Conservation (phyloP, 2,113 vertebrate genomes). For the Excalfactoria chinensis region DNA sequence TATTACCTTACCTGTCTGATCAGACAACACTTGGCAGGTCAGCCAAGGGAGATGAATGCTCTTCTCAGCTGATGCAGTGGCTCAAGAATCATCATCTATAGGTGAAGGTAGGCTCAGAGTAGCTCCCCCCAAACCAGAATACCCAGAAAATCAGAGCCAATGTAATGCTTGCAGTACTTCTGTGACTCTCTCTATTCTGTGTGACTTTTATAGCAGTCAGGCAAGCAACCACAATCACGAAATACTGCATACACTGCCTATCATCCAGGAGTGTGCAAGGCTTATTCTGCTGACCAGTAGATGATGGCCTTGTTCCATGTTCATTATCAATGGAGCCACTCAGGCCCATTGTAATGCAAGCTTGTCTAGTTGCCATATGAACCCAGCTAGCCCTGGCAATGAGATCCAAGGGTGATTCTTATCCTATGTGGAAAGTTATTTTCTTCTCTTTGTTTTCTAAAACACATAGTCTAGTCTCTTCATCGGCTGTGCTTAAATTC, state of each 20-base stretch:
- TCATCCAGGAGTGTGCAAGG: neutral
- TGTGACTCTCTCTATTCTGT: neutral
- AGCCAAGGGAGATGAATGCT: neutral
- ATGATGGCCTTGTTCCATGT: neutral
- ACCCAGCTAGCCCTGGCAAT: accelerated
- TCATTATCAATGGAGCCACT: neutral
- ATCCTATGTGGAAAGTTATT: neutral
- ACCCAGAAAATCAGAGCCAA: neutral
- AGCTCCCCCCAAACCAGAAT: neutral
- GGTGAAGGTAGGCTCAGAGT: neutral
- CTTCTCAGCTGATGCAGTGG: neutral
- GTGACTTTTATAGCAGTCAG: neutral
- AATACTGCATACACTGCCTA: neutral
- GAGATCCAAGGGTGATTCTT: neutral
- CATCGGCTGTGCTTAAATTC: neutral
- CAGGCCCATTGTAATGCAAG: neutral
- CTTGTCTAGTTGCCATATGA: neutral
- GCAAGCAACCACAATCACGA: too few species aligned
- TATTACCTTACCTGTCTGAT: neutral
- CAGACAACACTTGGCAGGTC: neutral
- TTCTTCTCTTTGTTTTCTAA: neutral
- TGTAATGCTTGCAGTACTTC: neutral
- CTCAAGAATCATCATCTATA: neutral
- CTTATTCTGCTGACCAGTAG: neutral
- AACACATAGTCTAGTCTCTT: neutral